Evolutionary conservation across 2,113 vertebrate genomes (phyloP), one percentile per base, ranked within the genome.

Genomic region (Morone saxatilis): DNA sequence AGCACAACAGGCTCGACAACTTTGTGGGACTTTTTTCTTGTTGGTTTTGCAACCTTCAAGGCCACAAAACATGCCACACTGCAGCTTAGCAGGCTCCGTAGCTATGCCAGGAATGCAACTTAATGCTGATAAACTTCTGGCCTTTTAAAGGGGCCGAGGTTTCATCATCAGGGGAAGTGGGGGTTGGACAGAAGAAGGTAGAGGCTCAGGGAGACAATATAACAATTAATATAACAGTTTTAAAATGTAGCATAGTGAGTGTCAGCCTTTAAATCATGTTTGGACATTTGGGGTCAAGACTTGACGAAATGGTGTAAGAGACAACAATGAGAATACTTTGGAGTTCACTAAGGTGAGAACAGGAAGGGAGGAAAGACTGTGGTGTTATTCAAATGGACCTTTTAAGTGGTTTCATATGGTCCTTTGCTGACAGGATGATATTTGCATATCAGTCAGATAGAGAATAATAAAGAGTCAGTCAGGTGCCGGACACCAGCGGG

Each of bases 81-180:
- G 83, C 71, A 83, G 88, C 86, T 90, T 43, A 85, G 83, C 79
- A 20, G 12, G 47, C 43, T 71, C 11, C 38, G 20, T 0, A 91
- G 70, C 43, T 93, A 95, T 94, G 88, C 4, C 5, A 91, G 92
- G 93, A 94, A 94, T 95, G 91, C 68, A 19, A 82, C 71, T 78
- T 84, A 90, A 90, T 80, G 86, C 91, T 90, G 94, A 94, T 94
- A 93, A 93, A 94, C 88, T 80, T 53, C 0, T 76, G 91, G 76
- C 76, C 87, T 88, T 85, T 82, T 38, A 53, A 71, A 87, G 45
- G 48, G 82, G 82, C 74, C 72, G 11, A 19, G 77, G 70, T 90
- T 90, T 90, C 89, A 59, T 91, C 83, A 78, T 81, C 54, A n/a
- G 43, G n/a, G 59, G 25, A 4, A 5, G 38, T 12, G 45, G 38